Evolutionary conservation across 2,888 invertebrate genomes (phyloP).

Genomic region (Chrysolina haemoptera): DNA sequence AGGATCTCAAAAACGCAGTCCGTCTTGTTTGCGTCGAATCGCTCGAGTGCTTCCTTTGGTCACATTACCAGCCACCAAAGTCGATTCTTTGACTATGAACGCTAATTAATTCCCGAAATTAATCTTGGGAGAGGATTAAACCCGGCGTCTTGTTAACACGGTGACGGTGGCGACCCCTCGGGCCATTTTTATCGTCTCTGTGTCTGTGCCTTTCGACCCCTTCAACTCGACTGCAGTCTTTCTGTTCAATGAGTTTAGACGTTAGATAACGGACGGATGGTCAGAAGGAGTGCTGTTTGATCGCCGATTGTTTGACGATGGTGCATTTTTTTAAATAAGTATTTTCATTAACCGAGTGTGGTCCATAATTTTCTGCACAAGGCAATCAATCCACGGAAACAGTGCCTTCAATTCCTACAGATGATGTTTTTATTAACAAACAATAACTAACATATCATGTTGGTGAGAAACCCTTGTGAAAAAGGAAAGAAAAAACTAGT

Average conservation of each 20-base stretch:
- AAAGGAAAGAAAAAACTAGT: too few relatives aligned
- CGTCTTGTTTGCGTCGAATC: constrained; percentile 40
- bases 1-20: constrained; percentile 19
- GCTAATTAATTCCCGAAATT: constrained; percentile 57
- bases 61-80: constrained; percentile 42
- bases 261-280: constrained; percentile 17
- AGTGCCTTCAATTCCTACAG: too few relatives aligned
- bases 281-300: constrained; percentile 12
- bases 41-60: constrained; percentile 51
- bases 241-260: constrained; percentile 13
- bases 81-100: constrained; percentile 50
- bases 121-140: constrained; percentile 47
- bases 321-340: neutral
- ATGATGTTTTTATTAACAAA: too few relatives aligned
- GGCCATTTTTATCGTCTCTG: constrained; percentile 26
- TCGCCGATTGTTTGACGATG: constrained; percentile 4
- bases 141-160: constrained; percentile 45
- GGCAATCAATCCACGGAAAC: neutral
- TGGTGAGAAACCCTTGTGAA: too few relatives aligned
- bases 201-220: constrained; percentile 23
- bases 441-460: too few relatives aligned
- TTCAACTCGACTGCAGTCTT: constrained; percentile 14
- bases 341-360: neutral
- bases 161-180: constrained; percentile 29
- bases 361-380: neutral